Percentiles rank a stretch among this genome's conserved stretches.
These are phyloP conservation scores for Pica pica DNA, from an alignment of 2,113 vertebrate genomes.

Conservation along the genomic window DNA sequence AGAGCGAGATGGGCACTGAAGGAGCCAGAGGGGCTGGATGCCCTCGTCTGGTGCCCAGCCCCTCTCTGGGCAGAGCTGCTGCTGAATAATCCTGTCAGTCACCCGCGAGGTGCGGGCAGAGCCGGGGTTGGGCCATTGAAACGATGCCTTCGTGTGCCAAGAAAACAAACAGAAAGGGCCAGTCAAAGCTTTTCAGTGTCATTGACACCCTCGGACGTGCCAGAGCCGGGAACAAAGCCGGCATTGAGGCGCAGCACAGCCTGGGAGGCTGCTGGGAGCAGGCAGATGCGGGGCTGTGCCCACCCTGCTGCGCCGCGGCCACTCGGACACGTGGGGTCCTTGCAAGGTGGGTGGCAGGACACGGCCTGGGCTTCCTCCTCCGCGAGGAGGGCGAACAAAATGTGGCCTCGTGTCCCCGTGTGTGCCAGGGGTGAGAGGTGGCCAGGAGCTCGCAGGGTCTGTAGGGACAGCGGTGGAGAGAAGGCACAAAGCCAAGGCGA, in stretches of 20 bases:
- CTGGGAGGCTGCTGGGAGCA: neutral
- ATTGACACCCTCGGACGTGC: constrained; percentile 37
- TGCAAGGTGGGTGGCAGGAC: neutral
- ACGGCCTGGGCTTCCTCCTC: neutral
- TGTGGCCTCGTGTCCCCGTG: accelerated
- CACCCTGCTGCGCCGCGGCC: neutral
- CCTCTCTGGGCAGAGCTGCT: neutral
- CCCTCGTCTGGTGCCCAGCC: accelerated
- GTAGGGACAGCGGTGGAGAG: neutral
- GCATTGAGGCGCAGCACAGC: neutral
- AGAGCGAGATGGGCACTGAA: accelerated
- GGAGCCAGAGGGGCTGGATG: neutral
- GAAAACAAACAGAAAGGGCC: constrained; percentile 59
- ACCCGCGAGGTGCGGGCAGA: neutral
- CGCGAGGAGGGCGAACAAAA: neutral
- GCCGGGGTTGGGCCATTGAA: neutral
- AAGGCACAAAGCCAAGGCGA: neutral
- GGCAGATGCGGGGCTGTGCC: constrained; percentile 41
- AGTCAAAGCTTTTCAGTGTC: constrained; percentile 60
- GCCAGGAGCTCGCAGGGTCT: neutral
- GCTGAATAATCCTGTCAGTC: neutral
- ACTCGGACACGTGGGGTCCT: neutral
- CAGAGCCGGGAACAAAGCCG: neutral
- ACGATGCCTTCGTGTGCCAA: neutral
- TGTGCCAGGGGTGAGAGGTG: neutral